phyloP scores from a whole-genome alignment of 2,888 invertebrate genomes.

The Galerucella calmariensis region DNA sequence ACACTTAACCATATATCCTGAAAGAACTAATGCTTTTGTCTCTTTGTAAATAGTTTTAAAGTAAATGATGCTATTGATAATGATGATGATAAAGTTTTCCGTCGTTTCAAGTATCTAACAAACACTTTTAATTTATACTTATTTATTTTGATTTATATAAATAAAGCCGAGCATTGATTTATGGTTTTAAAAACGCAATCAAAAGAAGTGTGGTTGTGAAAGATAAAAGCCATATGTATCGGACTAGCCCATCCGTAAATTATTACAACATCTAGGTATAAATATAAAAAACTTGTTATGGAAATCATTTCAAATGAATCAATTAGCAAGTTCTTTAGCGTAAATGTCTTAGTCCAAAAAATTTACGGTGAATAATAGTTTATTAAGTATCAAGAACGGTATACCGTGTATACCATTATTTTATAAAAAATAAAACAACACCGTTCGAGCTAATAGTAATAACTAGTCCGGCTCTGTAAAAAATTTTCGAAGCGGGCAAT shows the following conservation, averaged over 20 bases:
- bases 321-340: no score
- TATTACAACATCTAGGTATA: no score
- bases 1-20: constrained; percentile 4
- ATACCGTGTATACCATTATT: no score
- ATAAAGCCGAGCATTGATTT: constrained; percentile 20
- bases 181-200: constrained; percentile 23
- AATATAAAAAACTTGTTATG: no score
- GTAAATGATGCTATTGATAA: constrained; percentile 26
- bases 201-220: neutral
- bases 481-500: neutral
- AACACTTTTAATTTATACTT: constrained; percentile 12
- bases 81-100: neutral
- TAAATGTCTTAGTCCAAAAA: no score
- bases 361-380: no score
- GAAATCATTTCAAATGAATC: no score
- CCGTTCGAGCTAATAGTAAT: no score
- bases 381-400: no score
- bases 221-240: neutral
- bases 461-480: neutral
- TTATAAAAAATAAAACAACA: no score
- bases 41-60: constrained; percentile 12
- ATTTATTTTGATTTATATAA: constrained; percentile 22
- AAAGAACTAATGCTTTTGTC: neutral
- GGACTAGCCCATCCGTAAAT: neutral
- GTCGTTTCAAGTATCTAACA: neutral